Conservation (phyloP, 2,113 vertebrate genomes). For the Coturnix japonica region DNA sequence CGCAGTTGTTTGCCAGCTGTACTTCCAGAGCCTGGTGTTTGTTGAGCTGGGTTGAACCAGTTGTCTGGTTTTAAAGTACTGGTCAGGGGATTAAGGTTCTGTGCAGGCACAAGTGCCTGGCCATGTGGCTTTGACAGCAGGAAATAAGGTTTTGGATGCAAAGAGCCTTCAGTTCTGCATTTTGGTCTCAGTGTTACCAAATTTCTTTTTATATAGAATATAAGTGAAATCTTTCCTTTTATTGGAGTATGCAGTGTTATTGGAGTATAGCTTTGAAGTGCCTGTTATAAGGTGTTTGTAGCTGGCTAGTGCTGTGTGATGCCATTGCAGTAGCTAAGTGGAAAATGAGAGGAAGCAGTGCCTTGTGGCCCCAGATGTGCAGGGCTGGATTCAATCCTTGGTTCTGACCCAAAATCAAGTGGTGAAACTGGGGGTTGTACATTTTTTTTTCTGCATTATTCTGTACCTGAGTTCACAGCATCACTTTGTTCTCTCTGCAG, state of each 20-base stretch:
- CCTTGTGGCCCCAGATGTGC: neutral
- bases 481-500: neutral
- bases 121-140: neutral
- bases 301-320: neutral
- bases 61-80: slow-evolving; percentile 5
- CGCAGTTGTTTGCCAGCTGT: slow-evolving; percentile 10
- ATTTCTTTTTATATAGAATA: neutral
- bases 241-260: neutral
- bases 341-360: neutral
- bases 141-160: neutral
- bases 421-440: neutral
- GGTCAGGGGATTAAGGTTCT: neutral
- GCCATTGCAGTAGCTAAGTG: neutral
- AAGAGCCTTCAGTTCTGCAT: neutral
- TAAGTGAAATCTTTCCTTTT: neutral
- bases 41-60: neutral
- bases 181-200: neutral
- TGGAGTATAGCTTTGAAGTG: neutral
- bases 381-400: neutral
- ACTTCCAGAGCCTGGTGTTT: neutral
- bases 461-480: neutral
- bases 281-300: neutral
- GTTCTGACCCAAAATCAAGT: neutral
- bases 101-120: neutral
- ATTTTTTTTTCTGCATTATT: neutral